Conservation (phyloP, 2,888 invertebrate genomes). For the Caenorhabditis imperialis region DNA sequence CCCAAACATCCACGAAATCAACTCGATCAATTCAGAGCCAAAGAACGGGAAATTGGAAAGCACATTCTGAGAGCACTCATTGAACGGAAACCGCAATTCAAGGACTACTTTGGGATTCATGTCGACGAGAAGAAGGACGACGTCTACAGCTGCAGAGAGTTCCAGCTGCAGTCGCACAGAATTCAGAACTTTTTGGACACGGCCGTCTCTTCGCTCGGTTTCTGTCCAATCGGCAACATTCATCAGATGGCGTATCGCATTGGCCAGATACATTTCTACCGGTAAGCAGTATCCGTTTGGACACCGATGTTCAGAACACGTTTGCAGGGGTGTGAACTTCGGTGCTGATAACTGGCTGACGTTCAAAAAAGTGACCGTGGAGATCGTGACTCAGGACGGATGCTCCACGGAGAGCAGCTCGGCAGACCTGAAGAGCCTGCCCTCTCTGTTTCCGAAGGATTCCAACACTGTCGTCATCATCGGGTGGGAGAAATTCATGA, state of each 20-base stretch:
- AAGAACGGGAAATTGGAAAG: constrained; percentile 57
- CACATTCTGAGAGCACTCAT: constrained; percentile 58
- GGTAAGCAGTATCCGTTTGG: constrained; percentile 12
- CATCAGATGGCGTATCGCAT: constrained; percentile 61
- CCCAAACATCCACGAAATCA: constrained; percentile 20
- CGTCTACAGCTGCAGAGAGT: constrained; percentile 49
- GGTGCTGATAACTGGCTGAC: constrained; percentile 65
- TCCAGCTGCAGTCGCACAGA: constrained; percentile 54
- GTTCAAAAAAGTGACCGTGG: constrained; percentile 63
- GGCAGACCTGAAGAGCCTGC: constrained; percentile 27
- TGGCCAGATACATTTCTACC: constrained; percentile 62
- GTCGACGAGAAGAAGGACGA: constrained; percentile 47
- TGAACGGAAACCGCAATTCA: constrained; percentile 57
- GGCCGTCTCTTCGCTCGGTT: constrained; percentile 56
- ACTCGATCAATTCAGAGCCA: constrained; percentile 54
- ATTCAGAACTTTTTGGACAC: constrained; percentile 63
- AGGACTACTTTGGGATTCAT: constrained; percentile 60
- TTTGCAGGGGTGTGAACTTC: constrained; percentile 64
- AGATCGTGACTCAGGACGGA: constrained; percentile 45
- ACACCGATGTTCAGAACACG: too few species aligned
- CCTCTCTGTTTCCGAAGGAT: constrained; percentile 34
- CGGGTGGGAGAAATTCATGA: constrained; percentile 64
- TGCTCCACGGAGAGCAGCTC: constrained; percentile 25
- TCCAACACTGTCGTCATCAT: constrained; percentile 33
- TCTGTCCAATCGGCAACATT: constrained; percentile 52